Conservation (phyloP, 2,888 invertebrate species). For the Scelioninae gen. 2 region DNA sequence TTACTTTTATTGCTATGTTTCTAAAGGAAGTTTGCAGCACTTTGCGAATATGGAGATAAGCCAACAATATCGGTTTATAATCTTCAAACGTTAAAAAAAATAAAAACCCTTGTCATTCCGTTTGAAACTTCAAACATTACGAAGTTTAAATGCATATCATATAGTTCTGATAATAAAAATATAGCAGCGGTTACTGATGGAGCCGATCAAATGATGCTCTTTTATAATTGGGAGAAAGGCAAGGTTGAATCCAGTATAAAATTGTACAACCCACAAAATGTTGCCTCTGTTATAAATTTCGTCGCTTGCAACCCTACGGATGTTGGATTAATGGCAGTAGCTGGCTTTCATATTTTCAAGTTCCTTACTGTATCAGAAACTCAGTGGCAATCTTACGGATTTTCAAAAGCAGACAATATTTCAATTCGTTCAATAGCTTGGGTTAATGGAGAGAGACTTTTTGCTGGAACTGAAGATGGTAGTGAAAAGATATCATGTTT, state of each 20-base stretch:
- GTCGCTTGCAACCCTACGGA: constrained; percentile 88
- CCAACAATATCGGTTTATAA: constrained; percentile 85
- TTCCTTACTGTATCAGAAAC: constrained; percentile 87
- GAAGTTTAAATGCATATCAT: constrained; percentile 84
- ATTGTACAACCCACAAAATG: constrained; percentile 83
- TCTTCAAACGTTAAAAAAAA: constrained; percentile 81
- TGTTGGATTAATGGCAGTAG: constrained; percentile 83
- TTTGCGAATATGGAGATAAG: constrained; percentile 80
- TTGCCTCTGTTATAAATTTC: constrained; percentile 81
- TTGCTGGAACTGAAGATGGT: constrained; percentile 88
- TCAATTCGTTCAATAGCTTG: constrained; percentile 87
- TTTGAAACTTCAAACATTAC: constrained; percentile 77
- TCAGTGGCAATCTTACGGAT: constrained; percentile 89
- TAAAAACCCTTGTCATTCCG: constrained; percentile 82
- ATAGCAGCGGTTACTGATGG: constrained; percentile 87
- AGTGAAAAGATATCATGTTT: constrained; percentile 1
- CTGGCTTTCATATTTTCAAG: constrained; percentile 81
- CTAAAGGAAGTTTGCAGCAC: constrained; percentile 79
- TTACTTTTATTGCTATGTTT: too few species aligned
- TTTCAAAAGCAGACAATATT: constrained; percentile 87
- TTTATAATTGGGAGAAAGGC: constrained; percentile 89
- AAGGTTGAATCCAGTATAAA: constrained; percentile 86
- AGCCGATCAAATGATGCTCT: constrained; percentile 88
- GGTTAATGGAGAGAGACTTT: constrained; percentile 88
- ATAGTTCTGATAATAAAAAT: constrained; percentile 89